These are phyloP conservation scores for Drosophila grimshawi DNA, from an alignment of 1,140 invertebrate species.

Conservation along the genomic window DNA sequence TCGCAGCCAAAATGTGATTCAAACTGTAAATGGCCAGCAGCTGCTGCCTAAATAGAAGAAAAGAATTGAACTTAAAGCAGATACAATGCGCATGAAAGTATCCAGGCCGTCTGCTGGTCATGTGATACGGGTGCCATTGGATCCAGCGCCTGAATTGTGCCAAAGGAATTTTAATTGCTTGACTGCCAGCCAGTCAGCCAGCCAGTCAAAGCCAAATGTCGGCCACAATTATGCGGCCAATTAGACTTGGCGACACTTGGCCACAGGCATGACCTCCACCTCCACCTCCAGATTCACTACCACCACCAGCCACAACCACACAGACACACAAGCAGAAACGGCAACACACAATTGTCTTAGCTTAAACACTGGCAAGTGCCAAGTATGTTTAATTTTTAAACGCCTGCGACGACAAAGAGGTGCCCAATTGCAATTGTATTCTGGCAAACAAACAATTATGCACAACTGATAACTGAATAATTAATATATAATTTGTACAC, in stretches of 20 bases:
- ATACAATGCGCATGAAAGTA: not conserved
- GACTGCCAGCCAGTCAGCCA: constrained; percentile 1
- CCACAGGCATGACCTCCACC: constrained; percentile 6
- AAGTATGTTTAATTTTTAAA: constrained; percentile 19
- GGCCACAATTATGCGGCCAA: constrained; percentile 44
- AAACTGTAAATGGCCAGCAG: not conserved
- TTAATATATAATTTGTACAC: not conserved
- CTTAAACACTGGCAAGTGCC: not conserved
- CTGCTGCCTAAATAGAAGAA: not conserved
- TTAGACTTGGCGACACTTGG: constrained; percentile 41
- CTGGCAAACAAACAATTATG: constrained; percentile 12
- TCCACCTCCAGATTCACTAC: too few species aligned
- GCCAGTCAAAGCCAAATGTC: constrained; percentile 25
- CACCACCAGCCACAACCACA: not conserved
- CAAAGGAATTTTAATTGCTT: constrained; percentile 51
- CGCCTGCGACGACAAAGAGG: constrained; percentile 16
- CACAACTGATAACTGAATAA: constrained; percentile 21
- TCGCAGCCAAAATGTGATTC: not conserved
- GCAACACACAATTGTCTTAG: not conserved
- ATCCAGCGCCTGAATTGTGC: constrained; percentile 5
- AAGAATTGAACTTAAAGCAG: not conserved
- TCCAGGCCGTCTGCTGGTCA: not conserved
- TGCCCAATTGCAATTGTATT: constrained; percentile 31
- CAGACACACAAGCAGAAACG: constrained; percentile 2
- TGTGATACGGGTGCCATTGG: constrained; percentile 16